Evolutionary conservation across 2,113 vertebrate genomes (phyloP), one percentile per base, ranked within the genome.

Genomic region (Castor canadensis): DNA sequence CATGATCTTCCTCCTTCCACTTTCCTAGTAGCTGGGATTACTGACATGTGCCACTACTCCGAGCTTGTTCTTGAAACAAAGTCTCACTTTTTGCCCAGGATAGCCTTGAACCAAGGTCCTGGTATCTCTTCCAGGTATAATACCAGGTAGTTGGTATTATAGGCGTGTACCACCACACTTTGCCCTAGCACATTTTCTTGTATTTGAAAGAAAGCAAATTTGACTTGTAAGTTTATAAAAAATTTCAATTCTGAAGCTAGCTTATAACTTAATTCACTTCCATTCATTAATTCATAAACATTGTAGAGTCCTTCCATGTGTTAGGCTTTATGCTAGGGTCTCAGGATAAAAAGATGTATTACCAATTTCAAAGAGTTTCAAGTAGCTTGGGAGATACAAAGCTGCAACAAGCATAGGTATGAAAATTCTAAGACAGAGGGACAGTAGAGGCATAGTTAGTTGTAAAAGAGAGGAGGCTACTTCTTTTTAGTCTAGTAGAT

Each of bases 151-250:
- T 60, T 20, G 58, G 58, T 20, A 26, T 60, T 60, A 26, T 12
- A 60, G 22, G 24, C 28, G 58, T 60, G 58, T 60, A 26, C 58
- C 28, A 8, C 28, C 28, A 26, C 28, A 26, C 17, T 20, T 22
- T 20, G 56, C 84, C 35, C 22, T 17, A 71, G 56, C 0, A 58
- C 40, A 76, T 76, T 84, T 15, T 54, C 35, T 35, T 92, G 20
- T 62, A 89, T 9, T 83, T 64, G 56, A 58, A 95, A 89, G 28
- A 64, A 93, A 87, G 56, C 13, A 94, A 56, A 94, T 56, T 90
- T 83, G 52, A 73, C 22, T 86, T 79, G 24, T n/a, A n/a, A 79
- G n/a, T 72, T 91, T 96, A 62, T 28, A 62, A 87, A 87, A 82
- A 84, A 17, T 60, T 90, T 95, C n/a, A 86, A 28, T 62, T 90